These are phyloP conservation scores for Poecilia gillii DNA, from an alignment of 2,797 vertebrate species.

Conservation along the genomic window DNA sequence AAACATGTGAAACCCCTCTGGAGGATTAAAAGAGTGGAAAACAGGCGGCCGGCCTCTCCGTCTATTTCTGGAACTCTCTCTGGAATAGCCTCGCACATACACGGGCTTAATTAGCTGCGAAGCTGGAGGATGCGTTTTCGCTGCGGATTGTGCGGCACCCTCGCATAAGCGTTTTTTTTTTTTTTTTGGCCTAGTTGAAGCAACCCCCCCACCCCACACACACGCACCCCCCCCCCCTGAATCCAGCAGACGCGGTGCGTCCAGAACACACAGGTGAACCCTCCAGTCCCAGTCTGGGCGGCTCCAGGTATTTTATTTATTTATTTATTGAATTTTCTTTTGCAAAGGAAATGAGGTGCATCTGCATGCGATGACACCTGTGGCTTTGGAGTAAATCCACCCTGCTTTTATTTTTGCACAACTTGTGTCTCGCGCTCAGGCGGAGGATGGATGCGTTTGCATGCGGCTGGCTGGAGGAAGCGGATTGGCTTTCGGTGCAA, in stretches of 20 bases:
- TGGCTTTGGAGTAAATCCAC: conserved; percentile 60
- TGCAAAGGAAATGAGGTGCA: conserved; percentile 68
- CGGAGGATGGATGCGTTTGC: conserved; percentile 34
- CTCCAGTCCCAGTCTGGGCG: background rate
- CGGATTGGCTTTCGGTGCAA: conserved; percentile 41
- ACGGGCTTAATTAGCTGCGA: conserved; percentile 66
- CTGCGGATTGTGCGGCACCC: conserved; percentile 46
- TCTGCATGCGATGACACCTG: conserved; percentile 65
- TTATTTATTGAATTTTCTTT: too few species aligned
- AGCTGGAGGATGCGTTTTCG: conserved; percentile 54
- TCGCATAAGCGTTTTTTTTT: conserved; percentile 33
- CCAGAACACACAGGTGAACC: conserved; percentile 8
- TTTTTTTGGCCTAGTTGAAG: conserved; percentile 30
- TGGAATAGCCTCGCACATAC: conserved; percentile 54
- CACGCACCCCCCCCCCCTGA: background rate
- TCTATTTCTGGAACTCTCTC: conserved; percentile 79
- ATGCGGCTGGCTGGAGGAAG: conserved; percentile 58
- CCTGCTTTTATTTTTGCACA: conserved; percentile 42
- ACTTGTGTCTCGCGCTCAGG: conserved; percentile 47
- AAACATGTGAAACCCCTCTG: conserved; percentile 62
- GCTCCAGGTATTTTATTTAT: background rate
- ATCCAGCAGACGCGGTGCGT: background rate
- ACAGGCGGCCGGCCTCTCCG: conserved; percentile 62
- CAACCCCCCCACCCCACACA: too few species aligned
- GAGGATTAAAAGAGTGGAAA: conserved; percentile 65